Evolutionary conservation across 2,113 vertebrate genomes (phyloP), one percentile per base, ranked within the genome.

Genomic region (Ptychochromis oligacanthus): DNA sequence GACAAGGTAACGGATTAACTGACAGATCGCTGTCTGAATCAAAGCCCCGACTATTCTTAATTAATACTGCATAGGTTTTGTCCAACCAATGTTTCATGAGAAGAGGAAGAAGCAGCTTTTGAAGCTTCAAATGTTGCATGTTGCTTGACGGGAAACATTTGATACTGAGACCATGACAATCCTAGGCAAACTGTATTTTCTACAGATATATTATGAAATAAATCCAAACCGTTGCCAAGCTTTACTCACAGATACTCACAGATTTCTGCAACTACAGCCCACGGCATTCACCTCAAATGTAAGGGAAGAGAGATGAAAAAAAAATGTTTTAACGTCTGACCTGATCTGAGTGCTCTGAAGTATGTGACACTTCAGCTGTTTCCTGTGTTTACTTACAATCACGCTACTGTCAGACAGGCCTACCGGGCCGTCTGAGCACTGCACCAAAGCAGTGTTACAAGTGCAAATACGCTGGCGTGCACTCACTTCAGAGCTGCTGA

Each of bases 401-500:
- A 8, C 20, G 40, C 36, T 72, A 24, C 24, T 67, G 52, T 55
- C 49, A 75, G 52, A 75, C 52, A 26, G 24, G 17, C 28, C 24
- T 74, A 11, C n/a, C 59, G 10, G 22, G 15, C 54, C 64, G n/a
- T 72, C 67, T 72, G 52, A 72, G 52, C 65, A 52, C 43, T 59
- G 5, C 6, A 24, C 54, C 24, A 81, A 60, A 59, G 55, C n/a
- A 3, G 7, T 46, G 58, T 14, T 82, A 7, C 34, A 70, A 46
- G 28, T 72, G 28, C 31, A 64, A 54, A 40, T 31, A 67, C 62
- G 24, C 28, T 18, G 20, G 34, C 20, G n/a, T 54, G 18, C 36
- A 34, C 28, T 15, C n/a, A n/a, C 14, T 13, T 17, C 14, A 57
- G 14, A 60, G 54, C 9, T 86, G 57, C 86, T 83, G 70, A 82